Base-by-base conservation (phyloP, 2,113 vertebrate species). In the Cyprinodon brontotheroides region DNA sequence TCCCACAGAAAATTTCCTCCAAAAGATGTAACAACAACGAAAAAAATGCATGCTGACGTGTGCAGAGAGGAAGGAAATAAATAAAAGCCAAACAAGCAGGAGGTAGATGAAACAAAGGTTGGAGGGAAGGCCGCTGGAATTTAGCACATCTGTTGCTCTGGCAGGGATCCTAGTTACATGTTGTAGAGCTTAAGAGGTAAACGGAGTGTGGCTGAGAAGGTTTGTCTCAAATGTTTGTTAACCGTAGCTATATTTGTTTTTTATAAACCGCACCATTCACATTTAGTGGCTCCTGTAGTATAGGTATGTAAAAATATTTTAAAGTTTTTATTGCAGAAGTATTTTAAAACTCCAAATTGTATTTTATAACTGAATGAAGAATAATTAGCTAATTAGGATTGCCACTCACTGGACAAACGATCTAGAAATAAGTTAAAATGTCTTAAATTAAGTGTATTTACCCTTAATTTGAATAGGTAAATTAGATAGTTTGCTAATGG, bases 61-160 rank as follows among this genome's bases (percentile, higher is more conserved):
- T 72, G 76, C 87, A 91, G 86, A 90, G 85, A 86, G 89, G 90
- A 92, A 91, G 92, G 89, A 93, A 92, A 91, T 91, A 84, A 87
- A 87, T 91, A 83, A 92, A 92, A 90, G 83, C 70, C 69, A 78
- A 83, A 75, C 67, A 77, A 78, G 71, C 70, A 68, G 70, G 84
- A 84, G 84, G 87, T 88, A 86, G 84, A 91, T 92, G 86, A 93
- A 91, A 92, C 85, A 68, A 81, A 12, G 71, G 76, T 70, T 2
- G 50, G 65, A 82, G 87, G 86, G 77, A 73, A 81, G 78, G 75
- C 47, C 70, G 75, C 61, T 87, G 87, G 90, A 90, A 90, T 92
- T 82, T 87, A 79, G 67, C 90, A 92, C 88, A 91, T 93, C 91
- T 93, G 91, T 89, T 86, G 67, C 62, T 82, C 85, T 91, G 85